These are phyloP conservation scores for Antrozous pallidus DNA, from an alignment of 2,797 vertebrate genomes.

Conservation along the genomic window DNA sequence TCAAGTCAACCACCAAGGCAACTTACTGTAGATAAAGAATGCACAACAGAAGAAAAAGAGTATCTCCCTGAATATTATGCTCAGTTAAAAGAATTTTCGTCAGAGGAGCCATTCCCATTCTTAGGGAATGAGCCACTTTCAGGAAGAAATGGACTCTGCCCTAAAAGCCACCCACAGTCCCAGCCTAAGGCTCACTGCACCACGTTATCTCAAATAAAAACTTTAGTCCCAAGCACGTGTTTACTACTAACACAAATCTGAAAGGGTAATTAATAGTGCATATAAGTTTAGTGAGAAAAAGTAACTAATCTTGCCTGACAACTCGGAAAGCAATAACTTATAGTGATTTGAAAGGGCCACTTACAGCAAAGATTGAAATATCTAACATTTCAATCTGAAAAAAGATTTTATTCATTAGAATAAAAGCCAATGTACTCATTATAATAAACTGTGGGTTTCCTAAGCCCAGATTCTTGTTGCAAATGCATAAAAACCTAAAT, in stretches of 20 bases:
- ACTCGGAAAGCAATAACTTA: conserved; percentile 24
- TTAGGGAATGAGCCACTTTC: not conserved
- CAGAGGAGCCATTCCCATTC: not conserved
- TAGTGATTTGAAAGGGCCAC: not conserved
- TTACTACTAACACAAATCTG: not conserved
- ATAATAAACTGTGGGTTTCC: not conserved
- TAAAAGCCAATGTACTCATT: not conserved
- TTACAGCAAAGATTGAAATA: not conserved
- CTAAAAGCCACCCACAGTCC: not conserved
- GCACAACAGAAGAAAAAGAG: not conserved
- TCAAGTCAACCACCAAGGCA: not conserved
- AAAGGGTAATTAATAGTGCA: not conserved
- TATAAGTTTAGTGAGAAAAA: not conserved
- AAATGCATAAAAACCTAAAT: conserved; percentile 4
- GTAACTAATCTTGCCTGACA: not conserved
- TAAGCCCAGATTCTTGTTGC: not conserved
- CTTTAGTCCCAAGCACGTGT: not conserved
- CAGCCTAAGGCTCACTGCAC: not conserved
- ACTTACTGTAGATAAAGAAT: not conserved
- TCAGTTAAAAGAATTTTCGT: not conserved
- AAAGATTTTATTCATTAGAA: not conserved
- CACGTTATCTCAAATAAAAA: not conserved
- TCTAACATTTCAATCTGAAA: no score
- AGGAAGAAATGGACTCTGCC: not conserved
- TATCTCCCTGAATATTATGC: not conserved